Percentiles rank a stretch among this genome's conserved stretches.
Evolutionary conservation across 2,113 vertebrate genomes (phyloP).

Genomic region (Ivindomyrus marchei): DNA sequence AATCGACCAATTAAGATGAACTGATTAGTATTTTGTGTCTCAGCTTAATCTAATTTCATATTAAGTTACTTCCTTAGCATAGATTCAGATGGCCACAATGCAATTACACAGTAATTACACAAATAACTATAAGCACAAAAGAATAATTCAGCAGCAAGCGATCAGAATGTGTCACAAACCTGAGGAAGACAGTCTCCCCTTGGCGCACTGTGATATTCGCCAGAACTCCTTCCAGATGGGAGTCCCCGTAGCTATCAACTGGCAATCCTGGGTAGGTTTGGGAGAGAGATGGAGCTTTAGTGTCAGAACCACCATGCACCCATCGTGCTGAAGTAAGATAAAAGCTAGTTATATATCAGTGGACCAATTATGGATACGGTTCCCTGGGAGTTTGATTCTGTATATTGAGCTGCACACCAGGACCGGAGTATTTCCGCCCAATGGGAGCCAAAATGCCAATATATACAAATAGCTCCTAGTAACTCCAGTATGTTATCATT

Average conservation of each 20-base stretch:
- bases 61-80: background rate
- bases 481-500: background rate
- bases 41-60: background rate
- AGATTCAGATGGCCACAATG: background rate
- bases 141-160: background rate
- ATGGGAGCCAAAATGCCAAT: background rate
- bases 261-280: background rate
- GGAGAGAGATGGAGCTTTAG: background rate
- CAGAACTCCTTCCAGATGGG: background rate
- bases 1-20: background rate
- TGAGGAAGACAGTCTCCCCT: constrained; percentile 2
- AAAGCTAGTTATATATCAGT: background rate
- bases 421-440: background rate
- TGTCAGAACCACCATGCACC: background rate
- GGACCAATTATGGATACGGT: background rate
- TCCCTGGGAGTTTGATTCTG: background rate
- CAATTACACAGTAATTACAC: background rate
- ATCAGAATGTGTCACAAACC: background rate
- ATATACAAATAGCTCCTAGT: background rate
- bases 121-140: background rate
- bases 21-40: background rate
- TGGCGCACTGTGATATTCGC: constrained; percentile 2
- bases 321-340: background rate
- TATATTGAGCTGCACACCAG: background rate
- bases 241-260: background rate